These are phyloP conservation scores for Cerastis rubricosa DNA, from an alignment of 2,888 invertebrate species.

Conservation along the genomic window DNA sequence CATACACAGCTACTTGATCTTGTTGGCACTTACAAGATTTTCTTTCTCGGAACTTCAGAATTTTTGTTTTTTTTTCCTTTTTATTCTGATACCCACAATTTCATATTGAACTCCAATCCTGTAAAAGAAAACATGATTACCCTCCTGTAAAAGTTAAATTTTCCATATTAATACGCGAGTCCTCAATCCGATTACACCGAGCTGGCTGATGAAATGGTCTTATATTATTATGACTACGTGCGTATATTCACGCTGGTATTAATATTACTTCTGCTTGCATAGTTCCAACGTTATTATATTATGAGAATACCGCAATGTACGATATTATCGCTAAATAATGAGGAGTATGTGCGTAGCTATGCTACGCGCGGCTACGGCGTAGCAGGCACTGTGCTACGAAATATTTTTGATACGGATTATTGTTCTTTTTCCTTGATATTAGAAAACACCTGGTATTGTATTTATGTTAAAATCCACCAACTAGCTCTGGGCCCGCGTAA, in stretches of 20 bases:
- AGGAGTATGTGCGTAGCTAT: not conserved
- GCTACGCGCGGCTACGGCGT: conserved; percentile 33
- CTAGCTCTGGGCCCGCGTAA: no score
- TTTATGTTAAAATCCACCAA: not conserved
- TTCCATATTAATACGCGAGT: not conserved
- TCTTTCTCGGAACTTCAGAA: no score
- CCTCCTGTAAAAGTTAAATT: not conserved
- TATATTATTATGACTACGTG: not conserved
- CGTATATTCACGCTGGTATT: conserved; percentile 12
- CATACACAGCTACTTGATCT: no score
- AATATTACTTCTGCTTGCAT: conserved; percentile 32
- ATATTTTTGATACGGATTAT: not conserved
- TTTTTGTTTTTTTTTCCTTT: no score
- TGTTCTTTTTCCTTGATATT: not conserved
- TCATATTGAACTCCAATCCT: not conserved
- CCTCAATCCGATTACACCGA: conserved; percentile 31
- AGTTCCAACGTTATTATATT: conserved; percentile 14
- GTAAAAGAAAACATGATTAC: not conserved
- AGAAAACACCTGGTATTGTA: not conserved
- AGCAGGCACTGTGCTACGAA: conserved; percentile 24
- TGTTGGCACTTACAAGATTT: no score
- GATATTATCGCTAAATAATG: not conserved
- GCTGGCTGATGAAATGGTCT: not conserved
- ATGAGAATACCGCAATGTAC: not conserved
- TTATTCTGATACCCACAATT: no score